phyloP scores from a whole-genome alignment of 2,113 vertebrate species.

The Octodon degus region DNA sequence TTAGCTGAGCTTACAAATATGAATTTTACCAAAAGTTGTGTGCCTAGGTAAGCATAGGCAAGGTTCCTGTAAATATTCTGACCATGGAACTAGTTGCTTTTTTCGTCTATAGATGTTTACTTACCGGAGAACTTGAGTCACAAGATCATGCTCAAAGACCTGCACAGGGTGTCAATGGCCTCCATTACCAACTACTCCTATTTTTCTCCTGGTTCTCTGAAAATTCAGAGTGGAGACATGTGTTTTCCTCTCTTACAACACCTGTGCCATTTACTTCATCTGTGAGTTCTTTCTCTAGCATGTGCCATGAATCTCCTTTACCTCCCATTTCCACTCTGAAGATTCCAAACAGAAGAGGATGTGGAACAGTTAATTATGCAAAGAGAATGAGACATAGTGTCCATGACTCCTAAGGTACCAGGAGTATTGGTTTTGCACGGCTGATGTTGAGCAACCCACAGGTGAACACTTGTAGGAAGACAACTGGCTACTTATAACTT shows the following conservation, averaged over 20 bases:
- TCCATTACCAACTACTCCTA: background rate
- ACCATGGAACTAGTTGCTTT: background rate
- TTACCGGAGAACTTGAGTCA: background rate
- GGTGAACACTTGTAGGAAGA: background rate
- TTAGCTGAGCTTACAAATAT: background rate
- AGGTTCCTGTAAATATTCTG: background rate
- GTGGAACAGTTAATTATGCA: background rate
- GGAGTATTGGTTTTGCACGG: background rate
- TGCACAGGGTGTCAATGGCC: background rate
- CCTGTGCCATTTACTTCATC: background rate
- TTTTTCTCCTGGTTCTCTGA: background rate
- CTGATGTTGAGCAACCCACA: too few species aligned
- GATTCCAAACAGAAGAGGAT: background rate
- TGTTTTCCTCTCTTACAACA: background rate
- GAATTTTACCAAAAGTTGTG: background rate
- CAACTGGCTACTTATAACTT: background rate
- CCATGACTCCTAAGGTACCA: too few species aligned
- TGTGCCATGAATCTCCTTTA: background rate
- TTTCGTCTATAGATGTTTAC: background rate
- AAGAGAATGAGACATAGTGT: background rate
- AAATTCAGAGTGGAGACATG: background rate
- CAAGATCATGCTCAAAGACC: background rate
- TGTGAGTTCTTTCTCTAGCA: background rate
- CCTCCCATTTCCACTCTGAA: background rate
- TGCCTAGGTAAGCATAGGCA: background rate